phyloP scores from a whole-genome alignment of 2,113 vertebrate species.

The Lasiurus cinereus region DNA sequence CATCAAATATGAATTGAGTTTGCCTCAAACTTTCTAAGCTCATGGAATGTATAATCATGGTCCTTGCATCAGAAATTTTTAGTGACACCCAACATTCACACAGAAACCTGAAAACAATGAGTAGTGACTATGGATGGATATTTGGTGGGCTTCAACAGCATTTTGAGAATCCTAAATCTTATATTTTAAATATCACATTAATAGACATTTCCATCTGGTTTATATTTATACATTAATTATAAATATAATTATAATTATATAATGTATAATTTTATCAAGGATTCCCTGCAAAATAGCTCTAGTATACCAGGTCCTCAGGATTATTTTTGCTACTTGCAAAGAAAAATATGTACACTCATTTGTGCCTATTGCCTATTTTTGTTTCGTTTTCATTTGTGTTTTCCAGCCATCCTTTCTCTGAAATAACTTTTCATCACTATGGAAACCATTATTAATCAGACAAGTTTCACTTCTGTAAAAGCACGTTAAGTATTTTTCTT shows the following conservation, averaged over 20 bases:
- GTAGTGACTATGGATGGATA: neutral
- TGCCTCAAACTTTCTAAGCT: slow-evolving; percentile 46
- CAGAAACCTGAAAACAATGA: neutral
- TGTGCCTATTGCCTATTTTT: neutral
- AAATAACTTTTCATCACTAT: neutral
- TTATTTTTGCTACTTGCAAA: neutral
- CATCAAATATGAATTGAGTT: slow-evolving; percentile 65
- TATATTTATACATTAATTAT: neutral
- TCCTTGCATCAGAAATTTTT: neutral
- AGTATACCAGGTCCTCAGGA: neutral
- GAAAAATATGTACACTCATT: neutral
- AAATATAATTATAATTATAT: too few relatives aligned
- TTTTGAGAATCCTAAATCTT: slow-evolving; percentile 48
- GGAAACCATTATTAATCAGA: neutral
- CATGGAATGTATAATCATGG: neutral
- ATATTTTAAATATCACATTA: neutral
- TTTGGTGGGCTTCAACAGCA: neutral
- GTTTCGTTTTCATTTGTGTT: neutral
- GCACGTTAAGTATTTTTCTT: neutral
- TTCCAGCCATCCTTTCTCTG: neutral
- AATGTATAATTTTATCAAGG: neutral
- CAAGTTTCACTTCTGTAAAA: slow-evolving; percentile 23
- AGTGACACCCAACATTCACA: neutral
- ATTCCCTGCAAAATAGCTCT: neutral
- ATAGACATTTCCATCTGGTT: neutral